A percentile compares a stretch with the other conserved stretches of the same genome.
Conservation (phyloP, 2,888 invertebrate species). For the Zhuqinia jingwanae region DNA sequence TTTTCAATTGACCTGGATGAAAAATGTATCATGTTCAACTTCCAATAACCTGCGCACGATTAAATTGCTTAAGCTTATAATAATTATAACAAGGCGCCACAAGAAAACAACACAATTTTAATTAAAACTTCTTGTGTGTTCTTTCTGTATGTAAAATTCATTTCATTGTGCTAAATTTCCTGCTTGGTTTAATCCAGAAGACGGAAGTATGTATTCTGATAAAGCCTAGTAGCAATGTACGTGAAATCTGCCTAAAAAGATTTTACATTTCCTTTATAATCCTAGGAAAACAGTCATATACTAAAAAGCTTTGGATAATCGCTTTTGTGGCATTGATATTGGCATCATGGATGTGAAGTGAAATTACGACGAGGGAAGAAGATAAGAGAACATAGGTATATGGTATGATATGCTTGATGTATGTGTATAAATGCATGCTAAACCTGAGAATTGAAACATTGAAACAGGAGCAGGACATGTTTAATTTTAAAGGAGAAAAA, state of each 20-base stretch:
- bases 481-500: constrained; percentile 46
- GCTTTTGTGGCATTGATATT: constrained; percentile 38
- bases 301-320: not conserved
- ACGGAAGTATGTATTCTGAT: constrained; percentile 18
- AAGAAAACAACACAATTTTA: too few species aligned
- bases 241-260: not conserved
- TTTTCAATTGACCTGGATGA: too few species aligned
- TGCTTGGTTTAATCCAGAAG: constrained; percentile 34
- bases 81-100: too few species aligned
- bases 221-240: too few species aligned
- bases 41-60: too few species aligned
- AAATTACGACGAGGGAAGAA: too few species aligned
- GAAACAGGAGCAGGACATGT: constrained; percentile 25
- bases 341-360: not conserved
- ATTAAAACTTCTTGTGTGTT: not conserved
- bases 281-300: not conserved
- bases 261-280: constrained; percentile 16
- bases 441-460: not conserved
- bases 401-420: not conserved
- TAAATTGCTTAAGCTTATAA: not conserved
- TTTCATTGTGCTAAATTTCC: not conserved
- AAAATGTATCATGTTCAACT: too few species aligned
- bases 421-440: not conserved
- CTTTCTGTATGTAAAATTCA: not conserved
- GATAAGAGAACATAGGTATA: not conserved